phyloP scores from a whole-genome alignment of 1,140 invertebrate species.

The Trichoplusia ni region DNA sequence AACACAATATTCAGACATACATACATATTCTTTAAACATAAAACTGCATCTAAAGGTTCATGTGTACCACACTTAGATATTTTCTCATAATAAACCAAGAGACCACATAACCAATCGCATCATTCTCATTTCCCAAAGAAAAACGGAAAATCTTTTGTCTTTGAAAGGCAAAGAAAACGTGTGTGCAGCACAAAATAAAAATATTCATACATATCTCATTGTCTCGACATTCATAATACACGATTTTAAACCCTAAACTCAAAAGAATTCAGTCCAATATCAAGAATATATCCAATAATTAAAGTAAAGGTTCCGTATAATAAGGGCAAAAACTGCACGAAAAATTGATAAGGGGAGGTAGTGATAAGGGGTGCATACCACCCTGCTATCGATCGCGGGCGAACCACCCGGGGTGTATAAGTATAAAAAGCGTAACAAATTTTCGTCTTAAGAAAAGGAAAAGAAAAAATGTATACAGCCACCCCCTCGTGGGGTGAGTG shows the following conservation, averaged over 20 bases:
- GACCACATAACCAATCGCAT: no score
- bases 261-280: slow-evolving; percentile 16
- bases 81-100: no score
- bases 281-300: slow-evolving; percentile 55
- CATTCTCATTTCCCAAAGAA: no score
- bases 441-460: slow-evolving; percentile 82
- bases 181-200: neutral
- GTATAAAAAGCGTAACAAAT: slow-evolving; percentile 82
- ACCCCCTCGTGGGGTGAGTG: slow-evolving; percentile 53
- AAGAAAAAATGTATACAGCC: slow-evolving; percentile 81
- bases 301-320: slow-evolving; percentile 61
- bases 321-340: slow-evolving; percentile 72
- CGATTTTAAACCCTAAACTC: slow-evolving; percentile 5
- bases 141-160: no score
- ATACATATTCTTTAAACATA: no score
- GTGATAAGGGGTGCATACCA: slow-evolving; percentile 54
- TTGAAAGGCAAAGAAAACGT: no score
- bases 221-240: neutral
- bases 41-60: no score
- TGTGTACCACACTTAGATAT: no score
- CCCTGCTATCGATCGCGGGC: slow-evolving; percentile 67
- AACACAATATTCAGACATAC: no score
- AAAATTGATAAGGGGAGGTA: slow-evolving; percentile 78
- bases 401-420: slow-evolving; percentile 65
- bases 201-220: neutral